A percentile compares a stretch with the other conserved stretches of the same genome.
phyloP scores from a whole-genome alignment of 2,797 vertebrate species.

The Hozukius guyotensis region DNA sequence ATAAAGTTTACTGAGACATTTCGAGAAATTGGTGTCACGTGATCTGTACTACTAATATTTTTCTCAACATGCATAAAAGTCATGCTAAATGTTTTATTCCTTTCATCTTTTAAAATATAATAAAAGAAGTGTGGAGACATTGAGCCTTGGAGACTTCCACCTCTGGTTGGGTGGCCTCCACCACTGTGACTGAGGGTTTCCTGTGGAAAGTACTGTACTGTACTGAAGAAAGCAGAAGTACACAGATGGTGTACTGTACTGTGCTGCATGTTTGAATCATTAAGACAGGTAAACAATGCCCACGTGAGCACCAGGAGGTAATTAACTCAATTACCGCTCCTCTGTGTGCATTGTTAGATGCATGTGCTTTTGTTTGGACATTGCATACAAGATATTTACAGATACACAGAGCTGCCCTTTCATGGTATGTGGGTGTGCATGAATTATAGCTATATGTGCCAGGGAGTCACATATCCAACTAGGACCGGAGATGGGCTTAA shows the following conservation, averaged over 20 bases:
- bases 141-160: slow-evolving; percentile 25
- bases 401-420: background rate
- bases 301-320: background rate
- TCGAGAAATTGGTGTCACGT: background rate
- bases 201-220: slow-evolving; percentile 74
- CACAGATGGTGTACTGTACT: slow-evolving; percentile 51
- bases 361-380: slow-evolving; percentile 15
- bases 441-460: slow-evolving; percentile 11
- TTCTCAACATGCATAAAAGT: background rate
- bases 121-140: background rate
- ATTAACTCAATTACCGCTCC: slow-evolving; percentile 19
- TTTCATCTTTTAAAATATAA: background rate
- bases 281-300: slow-evolving; percentile 32
- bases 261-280: slow-evolving; percentile 15
- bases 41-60: background rate
- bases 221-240: slow-evolving; percentile 57
- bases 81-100: background rate
- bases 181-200: slow-evolving; percentile 57
- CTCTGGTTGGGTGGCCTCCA: slow-evolving; percentile 34
- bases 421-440: slow-evolving; percentile 1
- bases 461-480: slow-evolving; percentile 45
- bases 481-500: slow-evolving; percentile 51
- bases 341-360: background rate
- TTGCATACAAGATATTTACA: background rate
- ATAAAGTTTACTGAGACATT: background rate